Conservation (phyloP, 1,140 invertebrate species). For the Venustaconcha ellipsiformis region DNA sequence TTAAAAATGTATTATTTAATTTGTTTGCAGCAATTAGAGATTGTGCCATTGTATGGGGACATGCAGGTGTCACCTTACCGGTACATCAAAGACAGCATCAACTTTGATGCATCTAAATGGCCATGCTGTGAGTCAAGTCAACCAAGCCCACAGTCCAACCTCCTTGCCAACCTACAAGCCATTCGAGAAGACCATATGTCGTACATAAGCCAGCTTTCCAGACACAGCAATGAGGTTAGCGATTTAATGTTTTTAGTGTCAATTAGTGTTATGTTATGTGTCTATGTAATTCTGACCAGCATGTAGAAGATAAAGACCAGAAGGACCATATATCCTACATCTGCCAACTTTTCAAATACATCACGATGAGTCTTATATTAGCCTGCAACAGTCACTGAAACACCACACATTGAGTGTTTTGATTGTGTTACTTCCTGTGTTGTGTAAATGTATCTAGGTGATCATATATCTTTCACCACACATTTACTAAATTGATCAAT, state of each 20-base stretch:
- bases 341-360: too few species aligned
- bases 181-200: constrained; percentile 98
- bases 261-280: too few species aligned
- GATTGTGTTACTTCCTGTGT: too few species aligned
- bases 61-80: constrained; percentile 99
- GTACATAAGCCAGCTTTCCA: constrained; percentile 96
- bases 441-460: too few species aligned
- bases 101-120: constrained; percentile 95
- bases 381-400: too few species aligned
- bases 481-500: too few species aligned
- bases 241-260: background rate
- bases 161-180: constrained; percentile 94
- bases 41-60: constrained; percentile 98
- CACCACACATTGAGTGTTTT: too few species aligned
- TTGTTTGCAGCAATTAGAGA: constrained; percentile 81
- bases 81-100: constrained; percentile 95
- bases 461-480: too few species aligned
- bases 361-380: too few species aligned
- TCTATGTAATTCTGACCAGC: too few species aligned
- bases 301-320: too few species aligned
- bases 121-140: constrained; percentile 77
- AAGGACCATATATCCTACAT: too few species aligned
- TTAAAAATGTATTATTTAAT: background rate
- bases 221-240: constrained; percentile 91
- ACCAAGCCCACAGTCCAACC: constrained; percentile 90